A percentile compares a stretch with the other conserved stretches of the same genome.
phyloP scores from a whole-genome alignment of 2,888 invertebrate species.

The Idaea aversata region DNA sequence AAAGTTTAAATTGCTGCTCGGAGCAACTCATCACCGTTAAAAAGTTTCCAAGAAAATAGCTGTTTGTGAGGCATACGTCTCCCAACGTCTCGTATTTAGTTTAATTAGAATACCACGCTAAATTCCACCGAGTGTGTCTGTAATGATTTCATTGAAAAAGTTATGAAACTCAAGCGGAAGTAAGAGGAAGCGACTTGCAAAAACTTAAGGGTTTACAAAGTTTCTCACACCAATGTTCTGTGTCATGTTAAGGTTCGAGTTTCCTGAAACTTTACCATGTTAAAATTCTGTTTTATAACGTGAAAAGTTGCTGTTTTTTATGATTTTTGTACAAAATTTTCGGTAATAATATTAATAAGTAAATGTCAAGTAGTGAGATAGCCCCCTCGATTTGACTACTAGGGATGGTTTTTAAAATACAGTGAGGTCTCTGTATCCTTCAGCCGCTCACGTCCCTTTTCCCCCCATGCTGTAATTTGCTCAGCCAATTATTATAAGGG shows the following conservation, averaged over 20 bases:
- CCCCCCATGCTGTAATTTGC: no score
- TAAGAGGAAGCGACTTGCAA: constrained; percentile 6
- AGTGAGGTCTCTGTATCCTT: no score
- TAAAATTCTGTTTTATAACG: constrained; percentile 14
- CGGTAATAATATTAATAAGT: neutral
- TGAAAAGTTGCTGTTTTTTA: constrained; percentile 9
- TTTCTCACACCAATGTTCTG: constrained; percentile 15
- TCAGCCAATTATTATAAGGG: no score
- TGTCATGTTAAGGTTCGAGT: constrained; percentile 17
- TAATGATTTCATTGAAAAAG: constrained; percentile 43
- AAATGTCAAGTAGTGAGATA: no score
- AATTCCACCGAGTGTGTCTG: constrained; percentile 42
- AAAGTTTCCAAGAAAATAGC: constrained; percentile 46
- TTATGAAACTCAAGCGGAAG: constrained; percentile 10
- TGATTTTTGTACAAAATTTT: constrained; percentile 7
- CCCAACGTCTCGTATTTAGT: constrained; percentile 48
- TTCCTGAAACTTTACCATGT: constrained; percentile 12
- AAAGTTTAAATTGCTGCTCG: constrained; percentile 66
- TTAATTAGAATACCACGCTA: constrained; percentile 53
- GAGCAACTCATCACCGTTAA: constrained; percentile 68
- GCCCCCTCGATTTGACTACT: no score
- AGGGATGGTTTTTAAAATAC: no score
- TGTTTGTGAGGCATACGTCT: constrained; percentile 44
- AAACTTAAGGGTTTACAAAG: constrained; percentile 11
- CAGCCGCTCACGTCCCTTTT: no score